Evolutionary conservation across 2,113 vertebrate genomes (phyloP), one percentile per base, ranked within the genome.

Genomic region (Synodontis membranacea): DNA sequence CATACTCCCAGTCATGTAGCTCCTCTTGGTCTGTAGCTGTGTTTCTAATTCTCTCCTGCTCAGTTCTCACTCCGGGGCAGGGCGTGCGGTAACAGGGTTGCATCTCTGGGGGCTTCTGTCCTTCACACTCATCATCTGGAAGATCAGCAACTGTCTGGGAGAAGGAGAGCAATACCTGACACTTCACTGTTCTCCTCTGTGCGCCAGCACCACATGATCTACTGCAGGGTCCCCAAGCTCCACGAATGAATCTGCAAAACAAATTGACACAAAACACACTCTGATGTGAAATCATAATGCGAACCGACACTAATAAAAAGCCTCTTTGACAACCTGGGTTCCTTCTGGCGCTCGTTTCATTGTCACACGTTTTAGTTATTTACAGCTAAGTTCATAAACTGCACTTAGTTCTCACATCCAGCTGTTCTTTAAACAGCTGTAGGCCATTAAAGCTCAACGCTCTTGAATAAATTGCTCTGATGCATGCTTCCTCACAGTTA

Each of bases 161-260:
- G 94, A 99, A 99, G 85, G 97, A 95, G 83, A 99, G 97, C 87
- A 99, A 91, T 87, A 99, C 96, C 89, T 97, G 98, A 91, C 98
- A 99, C 82, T 94, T 96, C 92, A 99, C 95, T 2, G 89, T 88
- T 25, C 98, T 94, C 44, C 93, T 93, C 91, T 98, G 97, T 62
- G 92, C 94, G 10, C 98, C 98, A 14, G 95, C 91, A 8, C 97
- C 98, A 48, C 98, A 99, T 11, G 96, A 97, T 78, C 94, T 95
- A 64, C 97, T 97, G 91, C 98, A 99, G 72, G 95, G 75, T 0
- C 96, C 96, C 98, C 98, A 99, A 72, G 95, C 94, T 86, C 97
- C 95, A 1, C 97, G 96, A 93, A 98, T 95, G 93, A 98, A 98
- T 89, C 98, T 99, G 91, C 34, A 42, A 88, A 70, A 83, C 31